These are phyloP conservation scores for Lepilemur ruficaudatus DNA, from an alignment of 2,797 vertebrate species.

Conservation along the genomic window DNA sequence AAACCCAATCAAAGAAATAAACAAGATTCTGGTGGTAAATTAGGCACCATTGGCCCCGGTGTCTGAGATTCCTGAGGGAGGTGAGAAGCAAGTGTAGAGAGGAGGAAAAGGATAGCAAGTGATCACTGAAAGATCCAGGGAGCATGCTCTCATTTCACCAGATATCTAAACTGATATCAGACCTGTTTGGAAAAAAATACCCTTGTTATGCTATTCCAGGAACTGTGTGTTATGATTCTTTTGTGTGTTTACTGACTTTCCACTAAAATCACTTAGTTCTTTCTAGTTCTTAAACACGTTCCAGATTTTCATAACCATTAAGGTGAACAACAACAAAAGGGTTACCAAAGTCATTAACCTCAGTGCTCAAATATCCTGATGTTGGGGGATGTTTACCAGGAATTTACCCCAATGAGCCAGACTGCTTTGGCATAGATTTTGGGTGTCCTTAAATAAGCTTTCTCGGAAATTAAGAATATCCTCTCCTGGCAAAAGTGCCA, in stretches of 20 bases:
- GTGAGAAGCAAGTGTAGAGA: background rate
- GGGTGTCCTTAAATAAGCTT: background rate
- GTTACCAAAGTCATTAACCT: background rate
- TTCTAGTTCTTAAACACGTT: slow-evolving; percentile 4
- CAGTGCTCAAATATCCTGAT: background rate
- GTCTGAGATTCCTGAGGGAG: background rate
- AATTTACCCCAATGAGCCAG: background rate
- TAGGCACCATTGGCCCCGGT: background rate
- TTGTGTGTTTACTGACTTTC: background rate
- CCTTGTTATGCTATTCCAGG: background rate
- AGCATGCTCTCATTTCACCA: background rate
- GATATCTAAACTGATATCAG: background rate
- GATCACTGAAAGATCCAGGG: background rate
- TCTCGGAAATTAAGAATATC: slow-evolving; percentile 41
- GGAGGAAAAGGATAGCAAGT: background rate
- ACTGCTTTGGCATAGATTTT: background rate
- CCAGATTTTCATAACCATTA: slow-evolving; percentile 23
- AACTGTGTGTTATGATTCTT: background rate
- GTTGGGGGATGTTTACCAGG: slow-evolving; percentile 29
- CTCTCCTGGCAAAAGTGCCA: slow-evolving; percentile 15
- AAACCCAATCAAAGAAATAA: background rate
- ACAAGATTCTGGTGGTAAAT: background rate
- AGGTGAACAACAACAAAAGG: background rate
- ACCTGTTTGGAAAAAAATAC: background rate
- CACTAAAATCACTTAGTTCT: background rate